Conservation (phyloP, 2,113 vertebrate genomes). For the Zosterops hypoxanthus region DNA sequence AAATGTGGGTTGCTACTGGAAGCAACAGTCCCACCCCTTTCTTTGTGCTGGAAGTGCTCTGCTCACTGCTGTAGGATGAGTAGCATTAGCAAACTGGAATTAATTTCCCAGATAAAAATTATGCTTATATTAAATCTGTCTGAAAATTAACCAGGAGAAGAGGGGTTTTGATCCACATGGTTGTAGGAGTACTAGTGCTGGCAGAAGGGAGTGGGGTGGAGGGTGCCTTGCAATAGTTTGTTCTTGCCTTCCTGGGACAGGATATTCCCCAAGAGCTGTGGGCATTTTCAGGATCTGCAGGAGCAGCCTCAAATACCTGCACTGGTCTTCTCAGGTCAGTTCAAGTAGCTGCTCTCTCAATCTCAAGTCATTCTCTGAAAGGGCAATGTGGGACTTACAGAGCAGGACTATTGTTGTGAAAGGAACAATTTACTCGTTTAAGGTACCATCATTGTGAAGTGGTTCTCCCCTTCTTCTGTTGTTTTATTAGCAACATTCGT, state of each 20-base stretch:
- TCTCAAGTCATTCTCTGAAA: neutral
- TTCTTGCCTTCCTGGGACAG: rapidly evolving
- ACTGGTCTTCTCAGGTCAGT: neutral
- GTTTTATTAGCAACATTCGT: neutral
- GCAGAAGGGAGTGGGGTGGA: neutral
- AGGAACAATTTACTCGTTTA: neutral
- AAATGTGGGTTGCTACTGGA: neutral
- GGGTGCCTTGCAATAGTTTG: neutral
- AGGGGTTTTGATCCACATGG: neutral
- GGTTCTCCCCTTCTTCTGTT: neutral
- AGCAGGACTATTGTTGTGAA: neutral
- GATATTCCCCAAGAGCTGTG: neutral
- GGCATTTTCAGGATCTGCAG: neutral
- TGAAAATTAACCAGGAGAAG: neutral
- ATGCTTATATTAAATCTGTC: neutral
- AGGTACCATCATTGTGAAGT: neutral
- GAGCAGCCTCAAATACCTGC: neutral
- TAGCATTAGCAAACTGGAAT: neutral
- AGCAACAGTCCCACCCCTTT: neutral
- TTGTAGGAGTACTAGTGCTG: neutral
- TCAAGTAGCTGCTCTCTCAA: neutral
- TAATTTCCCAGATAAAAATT: neutral
- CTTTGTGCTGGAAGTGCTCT: neutral
- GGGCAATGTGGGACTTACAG: neutral
- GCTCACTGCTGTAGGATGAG: neutral